Base-by-base conservation (phyloP, 2,113 vertebrate genomes). In the Notiomystis cincta region DNA sequence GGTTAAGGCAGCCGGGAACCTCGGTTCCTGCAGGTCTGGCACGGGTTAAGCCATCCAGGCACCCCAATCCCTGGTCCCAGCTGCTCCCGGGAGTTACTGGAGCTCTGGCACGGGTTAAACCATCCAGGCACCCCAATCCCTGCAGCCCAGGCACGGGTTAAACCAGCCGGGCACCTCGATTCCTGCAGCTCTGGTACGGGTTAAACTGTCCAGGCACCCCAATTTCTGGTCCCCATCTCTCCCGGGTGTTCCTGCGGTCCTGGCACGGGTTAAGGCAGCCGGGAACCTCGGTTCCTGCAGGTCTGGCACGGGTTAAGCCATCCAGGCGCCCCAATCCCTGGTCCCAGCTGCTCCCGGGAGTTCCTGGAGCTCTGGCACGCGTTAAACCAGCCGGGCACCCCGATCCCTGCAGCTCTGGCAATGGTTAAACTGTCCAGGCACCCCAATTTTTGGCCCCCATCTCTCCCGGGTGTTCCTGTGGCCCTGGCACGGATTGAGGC, bases 221-320 rank as follows among this genome's bases (percentile, higher is more conserved):
- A 47, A 47, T 40, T n/a, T n/a, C n/a, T n/a, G n/a, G n/a, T n/a
- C n/a, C n/a, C n/a, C n/a, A n/a, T n/a, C n/a, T n/a, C n/a, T n/a
- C n/a, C n/a, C n/a, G n/a, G n/a, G n/a, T n/a, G n/a, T 51, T 9
- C 8, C 16, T n/a, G 42, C 10, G 28, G 37, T 0, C 0, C 28
- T 53, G 28, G 37, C 28, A 33, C 21, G 24, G 54, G 54, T 58
- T 47, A 37, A 1, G 0, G 1, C 5, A 45, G 2, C 12, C 10
- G 1, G 23, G 24, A 3, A 35, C 31, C 11, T 11, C 15, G 2
- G 3, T 33, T 11, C 37, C 15, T 48, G 44, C 23, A 8, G n/a
- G 0, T 2, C 25, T 50, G 35, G 47, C 13, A 31, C 6, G 62
- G 62, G 20, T 44, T 7, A 35, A 9, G 8, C 1, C 7, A 22